phyloP scores from a whole-genome alignment of 2,113 vertebrate species.

The Calonectris borealis region DNA sequence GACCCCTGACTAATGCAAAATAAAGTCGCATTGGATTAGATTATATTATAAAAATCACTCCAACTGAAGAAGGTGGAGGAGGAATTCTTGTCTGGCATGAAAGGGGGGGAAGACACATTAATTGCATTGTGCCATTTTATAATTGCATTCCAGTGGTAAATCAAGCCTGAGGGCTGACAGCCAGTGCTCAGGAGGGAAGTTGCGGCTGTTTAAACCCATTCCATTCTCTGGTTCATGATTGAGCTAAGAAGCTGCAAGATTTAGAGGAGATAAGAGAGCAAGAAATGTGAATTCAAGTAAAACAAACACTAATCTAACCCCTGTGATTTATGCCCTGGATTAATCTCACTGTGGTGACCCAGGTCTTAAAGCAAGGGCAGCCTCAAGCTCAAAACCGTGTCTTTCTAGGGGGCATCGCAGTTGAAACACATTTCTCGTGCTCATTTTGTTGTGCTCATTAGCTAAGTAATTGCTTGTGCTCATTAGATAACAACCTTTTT shows the following conservation, averaged over 20 bases:
- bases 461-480: constrained; percentile 35
- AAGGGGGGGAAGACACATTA: constrained; percentile 42
- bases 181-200: constrained; percentile 11
- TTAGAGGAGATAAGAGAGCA: constrained; percentile 33
- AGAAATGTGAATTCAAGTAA: constrained; percentile 57
- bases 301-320: constrained; percentile 51
- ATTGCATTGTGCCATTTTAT: constrained; percentile 30
- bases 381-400: constrained; percentile 12
- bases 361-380: neutral
- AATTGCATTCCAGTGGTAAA: constrained; percentile 29
- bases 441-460: constrained; percentile 36
- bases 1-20: neutral
- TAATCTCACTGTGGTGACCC: neutral
- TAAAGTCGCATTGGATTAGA: neutral
- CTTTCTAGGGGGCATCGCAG: neutral
- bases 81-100: constrained; percentile 20
- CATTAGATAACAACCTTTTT: constrained; percentile 26
- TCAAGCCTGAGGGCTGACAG: constrained; percentile 53
- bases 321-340: constrained; percentile 42
- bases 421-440: neutral
- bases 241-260: constrained; percentile 37
- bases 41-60: neutral
- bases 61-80: neutral
- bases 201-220: constrained; percentile 2
- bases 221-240: neutral